Evolutionary conservation across 2,888 invertebrate genomes (phyloP).

Genomic region (Pristionchus exspectatus): DNA sequence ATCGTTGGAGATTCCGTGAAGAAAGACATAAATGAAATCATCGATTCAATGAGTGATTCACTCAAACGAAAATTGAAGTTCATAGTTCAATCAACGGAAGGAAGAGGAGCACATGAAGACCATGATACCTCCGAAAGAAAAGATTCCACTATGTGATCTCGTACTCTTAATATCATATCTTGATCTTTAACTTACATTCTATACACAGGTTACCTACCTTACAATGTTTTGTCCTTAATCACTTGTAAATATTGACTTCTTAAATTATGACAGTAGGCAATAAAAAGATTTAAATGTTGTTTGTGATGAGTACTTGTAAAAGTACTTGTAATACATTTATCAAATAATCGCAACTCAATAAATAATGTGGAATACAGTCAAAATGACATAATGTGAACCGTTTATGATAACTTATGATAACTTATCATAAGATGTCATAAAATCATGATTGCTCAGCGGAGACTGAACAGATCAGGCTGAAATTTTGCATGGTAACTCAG

Average conservation of each 20-base stretch:
- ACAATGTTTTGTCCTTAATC: neutral
- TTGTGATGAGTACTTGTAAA: neutral
- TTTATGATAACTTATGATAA: too few relatives aligned
- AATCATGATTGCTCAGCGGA: too few relatives aligned
- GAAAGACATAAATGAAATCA: slow-evolving; percentile 45
- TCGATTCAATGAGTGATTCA: slow-evolving; percentile 33
- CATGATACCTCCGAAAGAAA: slow-evolving; percentile 7
- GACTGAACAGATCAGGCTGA: too few relatives aligned
- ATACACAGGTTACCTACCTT: neutral
- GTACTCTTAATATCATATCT: neutral
- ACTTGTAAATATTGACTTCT: neutral
- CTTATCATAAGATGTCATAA: too few relatives aligned
- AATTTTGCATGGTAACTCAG: too few relatives aligned
- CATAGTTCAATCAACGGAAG: slow-evolving; percentile 39
- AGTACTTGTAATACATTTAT: slow-evolving; percentile 31
- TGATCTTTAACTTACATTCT: neutral
- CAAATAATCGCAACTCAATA: slow-evolving; percentile 13
- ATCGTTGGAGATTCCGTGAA: slow-evolving; percentile 53
- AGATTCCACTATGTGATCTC: slow-evolving; percentile 28
- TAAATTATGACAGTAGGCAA: neutral
- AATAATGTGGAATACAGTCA: slow-evolving; percentile 6
- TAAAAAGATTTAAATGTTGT: neutral
- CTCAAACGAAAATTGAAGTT: slow-evolving; percentile 50
- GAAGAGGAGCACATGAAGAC: slow-evolving; percentile 8
- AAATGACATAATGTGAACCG: too few relatives aligned